Base-by-base conservation (phyloP, 2,888 invertebrate genomes). In the Drepana falcataria region DNA sequence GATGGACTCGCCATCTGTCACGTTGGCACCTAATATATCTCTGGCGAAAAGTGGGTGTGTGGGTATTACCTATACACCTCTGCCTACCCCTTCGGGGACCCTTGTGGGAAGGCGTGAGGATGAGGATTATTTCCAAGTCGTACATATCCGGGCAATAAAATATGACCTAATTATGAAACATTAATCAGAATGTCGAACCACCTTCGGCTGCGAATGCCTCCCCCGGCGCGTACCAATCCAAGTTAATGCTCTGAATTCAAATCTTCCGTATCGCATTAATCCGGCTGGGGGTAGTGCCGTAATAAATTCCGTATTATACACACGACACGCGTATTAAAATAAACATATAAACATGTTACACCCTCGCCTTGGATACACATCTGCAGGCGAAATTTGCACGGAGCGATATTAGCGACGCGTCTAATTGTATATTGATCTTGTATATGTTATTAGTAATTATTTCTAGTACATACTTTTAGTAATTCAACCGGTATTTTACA, bases 241-340 rank as follows among this genome's bases (percentile, higher is more conserved):
- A 89, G 84, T 87, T 86, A 89, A 87, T 88, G 86, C 86, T 82
- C 85, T 71, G 83, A 85, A 88, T 90, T 89, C 87, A 90, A 90
- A 90, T 90, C 87, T 89, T 88, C 89, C 89, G 90, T 89, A 89
- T 89, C 89, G 83, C 87, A 90, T 89, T 90, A 90, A 89, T 90
- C 89, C 85, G 80, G 67, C 71, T 71, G 85, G 79, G 88, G 89
- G 88, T 83, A 77, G 87, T 75, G 81, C 82, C 84, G 83, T 90
- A 89, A 91, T 89, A 91, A 91, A 89, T 90, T 89, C 88, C 85
- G 85, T 88, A 91, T 90, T 91, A 91, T 90, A 89, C 90, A 88
- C 89, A 77, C 90, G 91, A 91, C 91, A 89, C 90, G 90, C 90
- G 91, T 91, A 91, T 91, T 91, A 91, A 91, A 91, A 91, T 91